These are phyloP conservation scores for Tetraneura akinire DNA, from an alignment of 1,140 invertebrate genomes.

Conservation along the genomic window DNA sequence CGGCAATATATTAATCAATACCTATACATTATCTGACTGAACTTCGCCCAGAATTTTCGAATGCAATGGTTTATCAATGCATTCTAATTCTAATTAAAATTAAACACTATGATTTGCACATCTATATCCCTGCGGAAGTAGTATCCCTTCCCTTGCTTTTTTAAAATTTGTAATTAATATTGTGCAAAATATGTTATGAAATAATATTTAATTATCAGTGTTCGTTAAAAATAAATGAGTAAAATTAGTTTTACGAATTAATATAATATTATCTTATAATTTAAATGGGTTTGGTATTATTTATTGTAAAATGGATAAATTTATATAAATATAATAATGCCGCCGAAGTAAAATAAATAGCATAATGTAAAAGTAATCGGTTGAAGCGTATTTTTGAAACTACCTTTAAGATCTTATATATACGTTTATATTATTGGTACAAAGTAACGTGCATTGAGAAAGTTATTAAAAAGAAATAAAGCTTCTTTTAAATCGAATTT, in stretches of 20 bases:
- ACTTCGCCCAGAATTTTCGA: no score
- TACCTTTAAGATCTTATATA: background rate
- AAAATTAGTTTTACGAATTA: background rate
- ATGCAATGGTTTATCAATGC: no score
- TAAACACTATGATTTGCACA: no score
- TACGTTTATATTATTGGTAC: background rate
- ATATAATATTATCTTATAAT: background rate
- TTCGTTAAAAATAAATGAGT: background rate
- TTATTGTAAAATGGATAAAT: conserved; percentile 6
- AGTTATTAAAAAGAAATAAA: conserved; percentile 27
- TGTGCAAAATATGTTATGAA: no score
- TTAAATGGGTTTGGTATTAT: background rate
- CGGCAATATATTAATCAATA: no score
- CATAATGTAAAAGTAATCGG: conserved; percentile 32
- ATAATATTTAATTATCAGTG: no score
- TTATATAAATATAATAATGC: background rate
- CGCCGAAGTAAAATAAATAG: conserved; percentile 12
- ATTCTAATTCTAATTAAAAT: no score
- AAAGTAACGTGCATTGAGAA: conserved; percentile 8
- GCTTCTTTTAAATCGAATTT: conserved; percentile 30
- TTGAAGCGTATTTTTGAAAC: conserved; percentile 20
- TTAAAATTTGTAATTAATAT: no score
- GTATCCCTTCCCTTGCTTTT: no score
- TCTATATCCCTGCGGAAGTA: no score
- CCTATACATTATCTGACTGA: no score